Evolutionary conservation across 2,888 invertebrate species (phyloP).

Genomic region (Siphonodentalium dalli): DNA sequence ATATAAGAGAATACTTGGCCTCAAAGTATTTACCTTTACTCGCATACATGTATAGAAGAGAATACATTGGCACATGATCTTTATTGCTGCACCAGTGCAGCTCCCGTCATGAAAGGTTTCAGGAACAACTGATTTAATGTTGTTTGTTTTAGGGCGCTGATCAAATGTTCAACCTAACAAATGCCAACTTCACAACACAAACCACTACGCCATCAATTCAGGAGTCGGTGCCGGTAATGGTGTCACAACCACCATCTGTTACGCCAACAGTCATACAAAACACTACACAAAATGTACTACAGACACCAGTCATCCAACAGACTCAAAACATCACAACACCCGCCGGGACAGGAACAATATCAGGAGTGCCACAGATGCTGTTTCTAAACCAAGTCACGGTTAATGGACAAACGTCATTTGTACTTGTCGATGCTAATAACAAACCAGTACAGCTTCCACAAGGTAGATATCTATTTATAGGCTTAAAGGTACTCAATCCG

Average conservation of each 20-base stretch:
- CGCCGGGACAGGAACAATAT: conserved; percentile 7
- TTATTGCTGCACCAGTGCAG: too few relatives aligned
- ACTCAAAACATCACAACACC: conserved; percentile 13
- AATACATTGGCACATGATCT: too few relatives aligned
- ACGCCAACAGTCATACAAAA: neutral
- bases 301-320: conserved; percentile 14
- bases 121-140: too few relatives aligned
- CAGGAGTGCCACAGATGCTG: conserved; percentile 54
- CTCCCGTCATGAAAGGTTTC: too few relatives aligned
- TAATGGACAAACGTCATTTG: conserved; percentile 55
- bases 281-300: neutral
- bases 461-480: conserved; percentile 33
- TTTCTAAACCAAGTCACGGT: conserved; percentile 55
- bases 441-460: conserved; percentile 57
- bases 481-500: too few relatives aligned
- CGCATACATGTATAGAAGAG: too few relatives aligned
- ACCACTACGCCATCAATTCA: neutral
- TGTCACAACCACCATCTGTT: too few relatives aligned
- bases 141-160: too few relatives aligned
- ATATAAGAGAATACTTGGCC: too few relatives aligned
- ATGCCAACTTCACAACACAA: conserved; percentile 14
- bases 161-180: too few relatives aligned
- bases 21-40: too few relatives aligned
- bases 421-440: conserved; percentile 55
- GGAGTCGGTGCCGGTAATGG: conserved; percentile 9